These are phyloP conservation scores for Melieria picta DNA, from an alignment of 2,888 invertebrate genomes.

Conservation along the genomic window DNA sequence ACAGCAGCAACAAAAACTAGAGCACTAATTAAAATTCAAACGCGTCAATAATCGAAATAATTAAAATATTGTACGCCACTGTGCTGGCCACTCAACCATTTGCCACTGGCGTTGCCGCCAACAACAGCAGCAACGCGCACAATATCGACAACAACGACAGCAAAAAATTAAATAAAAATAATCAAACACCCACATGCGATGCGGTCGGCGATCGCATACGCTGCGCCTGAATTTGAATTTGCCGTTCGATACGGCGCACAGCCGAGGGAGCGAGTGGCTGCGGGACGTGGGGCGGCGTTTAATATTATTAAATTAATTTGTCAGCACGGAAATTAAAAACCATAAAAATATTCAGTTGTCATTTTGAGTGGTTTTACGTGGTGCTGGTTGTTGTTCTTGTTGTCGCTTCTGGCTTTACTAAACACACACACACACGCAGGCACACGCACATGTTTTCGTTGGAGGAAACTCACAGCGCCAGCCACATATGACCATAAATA, in stretches of 20 bases:
- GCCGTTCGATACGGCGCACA: not conserved
- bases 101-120: not conserved
- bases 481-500: no score
- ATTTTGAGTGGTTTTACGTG: slow-evolving; percentile 1
- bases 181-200: no score
- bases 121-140: slow-evolving; percentile 1
- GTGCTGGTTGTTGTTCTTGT: no score
- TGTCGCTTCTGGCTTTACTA: no score
- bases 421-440: no score
- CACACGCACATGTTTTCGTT: no score
- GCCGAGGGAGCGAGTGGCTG: not conserved
- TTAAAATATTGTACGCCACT: slow-evolving; percentile 24
- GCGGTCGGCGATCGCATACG: no score
- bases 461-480: no score
- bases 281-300: not conserved
- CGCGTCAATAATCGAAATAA: slow-evolving; percentile 41
- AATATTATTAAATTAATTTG: slow-evolving; percentile 61
- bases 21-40: slow-evolving; percentile 42
- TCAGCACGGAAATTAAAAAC: slow-evolving; percentile 50
- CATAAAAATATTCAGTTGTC: slow-evolving; percentile 26
- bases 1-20: slow-evolving; percentile 19
- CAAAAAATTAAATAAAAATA: no score
- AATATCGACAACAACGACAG: slow-evolving; percentile 4
- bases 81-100: slow-evolving; percentile 1
- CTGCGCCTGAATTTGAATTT: no score